A percentile compares a stretch with the other conserved stretches of the same genome.
Evolutionary conservation across 2,113 vertebrate genomes (phyloP).

Genomic region (Garra rufa): DNA sequence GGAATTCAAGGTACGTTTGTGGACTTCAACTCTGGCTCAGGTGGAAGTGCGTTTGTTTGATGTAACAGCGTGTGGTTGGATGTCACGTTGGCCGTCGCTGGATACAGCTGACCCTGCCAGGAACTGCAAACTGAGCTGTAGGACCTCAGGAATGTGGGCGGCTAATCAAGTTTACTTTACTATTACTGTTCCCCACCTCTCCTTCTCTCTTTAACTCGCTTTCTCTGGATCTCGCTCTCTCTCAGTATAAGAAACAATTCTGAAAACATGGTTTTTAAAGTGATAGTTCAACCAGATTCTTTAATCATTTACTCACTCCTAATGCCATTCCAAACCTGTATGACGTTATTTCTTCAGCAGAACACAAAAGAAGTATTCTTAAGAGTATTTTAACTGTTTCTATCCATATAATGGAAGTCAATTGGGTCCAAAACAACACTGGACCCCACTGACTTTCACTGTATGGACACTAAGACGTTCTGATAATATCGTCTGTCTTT

Average conservation of each 20-base stretch:
- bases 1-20: conserved; percentile 91
- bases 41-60: conserved; percentile 29
- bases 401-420: background rate
- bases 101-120: conserved; percentile 25
- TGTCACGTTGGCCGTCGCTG: conserved; percentile 31
- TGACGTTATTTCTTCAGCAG: no score
- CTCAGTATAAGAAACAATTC: background rate
- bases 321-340: no score
- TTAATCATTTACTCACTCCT: background rate
- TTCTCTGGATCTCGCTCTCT: conserved; percentile 9
- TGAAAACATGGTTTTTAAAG: background rate
- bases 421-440: background rate
- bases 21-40: background rate
- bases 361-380: background rate
- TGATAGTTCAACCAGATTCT: background rate
- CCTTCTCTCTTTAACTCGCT: background rate
- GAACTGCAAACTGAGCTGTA: conserved; percentile 46
- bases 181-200: conserved; percentile 23
- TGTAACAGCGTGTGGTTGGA: conserved; percentile 37
- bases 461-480: background rate
- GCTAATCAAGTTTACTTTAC: conserved; percentile 66
- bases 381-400: background rate
- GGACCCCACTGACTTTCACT: background rate
- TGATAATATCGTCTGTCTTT: background rate
- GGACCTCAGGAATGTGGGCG: conserved; percentile 64